These are phyloP conservation scores for Cotesia glomerata DNA, from an alignment of 1,140 invertebrate species.

Conservation along the genomic window DNA sequence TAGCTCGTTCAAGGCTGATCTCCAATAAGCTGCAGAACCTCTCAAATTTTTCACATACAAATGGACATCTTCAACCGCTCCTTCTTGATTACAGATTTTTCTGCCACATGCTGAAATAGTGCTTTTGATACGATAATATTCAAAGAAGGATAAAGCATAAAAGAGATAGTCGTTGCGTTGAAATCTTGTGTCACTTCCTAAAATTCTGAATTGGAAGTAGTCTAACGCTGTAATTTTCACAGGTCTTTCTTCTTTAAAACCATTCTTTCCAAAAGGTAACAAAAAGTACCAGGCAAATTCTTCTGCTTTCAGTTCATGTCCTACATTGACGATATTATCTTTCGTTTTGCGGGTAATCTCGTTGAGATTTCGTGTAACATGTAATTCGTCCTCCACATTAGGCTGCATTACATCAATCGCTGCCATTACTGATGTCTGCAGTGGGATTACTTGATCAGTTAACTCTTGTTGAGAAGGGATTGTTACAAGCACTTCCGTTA, in stretches of 20 bases:
- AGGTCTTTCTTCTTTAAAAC: constrained; percentile 47
- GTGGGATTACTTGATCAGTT: constrained; percentile 23
- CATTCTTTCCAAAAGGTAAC: constrained; percentile 54
- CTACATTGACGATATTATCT: constrained; percentile 50
- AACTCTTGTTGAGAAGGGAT: neutral
- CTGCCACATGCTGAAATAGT: constrained; percentile 41
- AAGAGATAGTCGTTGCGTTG: constrained; percentile 54
- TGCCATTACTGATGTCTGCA: constrained; percentile 45
- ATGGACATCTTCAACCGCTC: constrained; percentile 32
- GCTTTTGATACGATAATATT: constrained; percentile 47
- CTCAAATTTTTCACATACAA: constrained; percentile 43
- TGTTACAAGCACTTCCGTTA: neutral
- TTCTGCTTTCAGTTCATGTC: constrained; percentile 51
- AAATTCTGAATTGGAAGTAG: constrained; percentile 53
- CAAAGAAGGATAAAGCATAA: constrained; percentile 53
- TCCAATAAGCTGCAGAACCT: constrained; percentile 43
- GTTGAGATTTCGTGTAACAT: constrained; percentile 44
- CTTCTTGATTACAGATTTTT: constrained; percentile 34
- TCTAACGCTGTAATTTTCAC: constrained; percentile 52
- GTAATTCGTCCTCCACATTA: constrained; percentile 47
- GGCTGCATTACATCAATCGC: constrained; percentile 44
- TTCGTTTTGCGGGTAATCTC: constrained; percentile 47
- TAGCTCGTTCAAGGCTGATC: constrained; percentile 45
- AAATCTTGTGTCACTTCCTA: constrained; percentile 50
- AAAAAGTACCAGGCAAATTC: constrained; percentile 53